A percentile compares a stretch with the other conserved stretches of the same genome.
Conservation (phyloP, 1,140 invertebrate genomes). For the Euura lappo region DNA sequence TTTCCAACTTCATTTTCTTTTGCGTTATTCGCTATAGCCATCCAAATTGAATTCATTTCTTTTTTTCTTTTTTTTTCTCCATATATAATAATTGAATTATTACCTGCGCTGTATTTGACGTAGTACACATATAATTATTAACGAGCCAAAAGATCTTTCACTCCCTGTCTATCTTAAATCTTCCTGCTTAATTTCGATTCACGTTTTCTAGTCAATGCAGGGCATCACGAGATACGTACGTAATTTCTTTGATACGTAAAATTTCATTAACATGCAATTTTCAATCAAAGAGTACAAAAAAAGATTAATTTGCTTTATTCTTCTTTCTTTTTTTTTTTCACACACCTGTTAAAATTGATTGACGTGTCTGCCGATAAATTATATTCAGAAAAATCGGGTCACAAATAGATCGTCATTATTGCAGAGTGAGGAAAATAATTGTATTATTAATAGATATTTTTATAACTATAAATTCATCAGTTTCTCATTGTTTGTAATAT, state of each 20-base stretch:
- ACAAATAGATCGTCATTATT: too few species aligned
- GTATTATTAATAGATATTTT: not conserved
- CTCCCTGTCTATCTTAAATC: too few species aligned
- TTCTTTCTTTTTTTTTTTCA: not conserved
- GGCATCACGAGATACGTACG: not conserved
- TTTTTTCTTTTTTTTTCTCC: not conserved
- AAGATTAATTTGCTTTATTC: not conserved
- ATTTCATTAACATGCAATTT: not conserved
- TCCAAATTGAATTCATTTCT: not conserved
- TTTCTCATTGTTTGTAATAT: not conserved
- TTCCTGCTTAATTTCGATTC: too few species aligned
- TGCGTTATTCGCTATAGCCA: not conserved
- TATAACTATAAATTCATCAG: not conserved
- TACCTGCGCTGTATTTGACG: not conserved
- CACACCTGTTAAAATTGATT: not conserved
- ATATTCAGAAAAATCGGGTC: not conserved
- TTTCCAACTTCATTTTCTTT: not conserved
- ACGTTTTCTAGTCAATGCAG: too few species aligned
- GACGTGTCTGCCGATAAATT: not conserved
- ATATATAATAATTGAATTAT: not conserved
- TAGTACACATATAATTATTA: too few species aligned
- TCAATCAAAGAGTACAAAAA: not conserved
- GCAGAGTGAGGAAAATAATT: too few species aligned
- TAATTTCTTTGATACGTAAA: not conserved
- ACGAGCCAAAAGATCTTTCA: too few species aligned